A percentile compares a stretch with the other conserved stretches of the same genome.
Evolutionary conservation across 2,797 vertebrate species (phyloP).

Genomic region (Cephalopachus bancanus): DNA sequence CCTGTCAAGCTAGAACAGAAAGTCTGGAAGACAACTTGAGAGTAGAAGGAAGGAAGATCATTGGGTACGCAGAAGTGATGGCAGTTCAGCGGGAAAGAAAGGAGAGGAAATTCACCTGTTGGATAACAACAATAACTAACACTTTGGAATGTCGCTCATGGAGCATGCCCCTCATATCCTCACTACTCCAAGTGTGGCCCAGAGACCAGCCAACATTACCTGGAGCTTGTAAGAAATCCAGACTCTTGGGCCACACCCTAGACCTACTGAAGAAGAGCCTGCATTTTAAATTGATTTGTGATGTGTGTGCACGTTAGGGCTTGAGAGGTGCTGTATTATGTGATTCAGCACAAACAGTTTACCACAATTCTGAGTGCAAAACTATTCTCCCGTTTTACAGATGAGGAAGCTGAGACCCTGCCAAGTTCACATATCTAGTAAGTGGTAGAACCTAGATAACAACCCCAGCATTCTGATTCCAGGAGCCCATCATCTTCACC

Average conservation of each 20-base stretch:
- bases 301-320: background rate
- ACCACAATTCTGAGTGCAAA: background rate
- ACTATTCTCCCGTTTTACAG: constrained; percentile 8
- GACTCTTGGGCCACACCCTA: background rate
- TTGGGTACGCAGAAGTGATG: no score
- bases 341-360: background rate
- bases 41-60: background rate
- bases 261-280: background rate
- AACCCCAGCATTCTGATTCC: background rate
- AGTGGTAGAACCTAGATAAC: background rate
- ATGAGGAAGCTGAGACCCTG: constrained; percentile 38
- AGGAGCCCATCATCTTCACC: background rate
- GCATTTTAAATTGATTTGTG: background rate
- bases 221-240: background rate
- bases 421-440: background rate
- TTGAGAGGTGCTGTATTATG: background rate
- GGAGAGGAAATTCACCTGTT: background rate
- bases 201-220: background rate
- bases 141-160: background rate
- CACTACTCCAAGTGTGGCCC: background rate
- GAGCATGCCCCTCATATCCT: background rate
- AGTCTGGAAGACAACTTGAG: background rate
- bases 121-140: background rate
- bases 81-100: background rate
- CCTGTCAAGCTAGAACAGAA: background rate